Evolutionary conservation across 2,797 vertebrate genomes (phyloP).

Genomic region (Loris lydekkerianus): DNA sequence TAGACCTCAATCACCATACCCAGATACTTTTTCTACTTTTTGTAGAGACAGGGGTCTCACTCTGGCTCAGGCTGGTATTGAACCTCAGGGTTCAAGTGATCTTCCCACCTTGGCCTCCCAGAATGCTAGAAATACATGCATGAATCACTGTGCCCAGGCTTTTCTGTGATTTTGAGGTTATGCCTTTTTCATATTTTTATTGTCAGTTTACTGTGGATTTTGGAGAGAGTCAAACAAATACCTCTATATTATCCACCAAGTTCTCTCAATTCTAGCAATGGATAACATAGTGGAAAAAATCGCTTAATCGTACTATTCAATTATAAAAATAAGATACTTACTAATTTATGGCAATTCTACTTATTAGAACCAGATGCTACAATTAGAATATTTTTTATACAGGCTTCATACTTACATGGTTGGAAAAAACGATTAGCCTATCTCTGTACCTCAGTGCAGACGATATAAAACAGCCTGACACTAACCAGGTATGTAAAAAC

Average conservation of each 20-base stretch:
- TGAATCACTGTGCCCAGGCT: too few relatives aligned
- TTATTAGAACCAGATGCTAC: not conserved
- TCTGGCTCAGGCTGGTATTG: too few relatives aligned
- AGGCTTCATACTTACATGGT: not conserved
- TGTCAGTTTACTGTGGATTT: not conserved
- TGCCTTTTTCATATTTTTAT: not conserved
- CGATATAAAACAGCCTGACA: not conserved
- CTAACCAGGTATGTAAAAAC: not conserved
- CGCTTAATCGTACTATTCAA: not conserved
- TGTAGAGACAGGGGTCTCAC: too few relatives aligned
- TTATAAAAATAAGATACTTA: not conserved
- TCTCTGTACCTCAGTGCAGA: not conserved
- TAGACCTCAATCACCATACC: too few relatives aligned
- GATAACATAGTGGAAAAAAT: not conserved
- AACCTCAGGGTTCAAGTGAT: too few relatives aligned
- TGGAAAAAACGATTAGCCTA: not conserved
- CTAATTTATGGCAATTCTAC: not conserved
- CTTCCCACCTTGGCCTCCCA: too few relatives aligned
- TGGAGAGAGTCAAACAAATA: not conserved
- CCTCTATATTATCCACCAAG: not conserved
- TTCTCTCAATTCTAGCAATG: not conserved
- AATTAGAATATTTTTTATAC: not conserved
- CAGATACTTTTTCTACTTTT: too few relatives aligned
- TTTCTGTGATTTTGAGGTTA: not conserved
- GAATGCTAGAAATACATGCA: too few relatives aligned